Base-by-base conservation (phyloP, 2,113 vertebrate genomes). In the Oostethus manadensis region DNA sequence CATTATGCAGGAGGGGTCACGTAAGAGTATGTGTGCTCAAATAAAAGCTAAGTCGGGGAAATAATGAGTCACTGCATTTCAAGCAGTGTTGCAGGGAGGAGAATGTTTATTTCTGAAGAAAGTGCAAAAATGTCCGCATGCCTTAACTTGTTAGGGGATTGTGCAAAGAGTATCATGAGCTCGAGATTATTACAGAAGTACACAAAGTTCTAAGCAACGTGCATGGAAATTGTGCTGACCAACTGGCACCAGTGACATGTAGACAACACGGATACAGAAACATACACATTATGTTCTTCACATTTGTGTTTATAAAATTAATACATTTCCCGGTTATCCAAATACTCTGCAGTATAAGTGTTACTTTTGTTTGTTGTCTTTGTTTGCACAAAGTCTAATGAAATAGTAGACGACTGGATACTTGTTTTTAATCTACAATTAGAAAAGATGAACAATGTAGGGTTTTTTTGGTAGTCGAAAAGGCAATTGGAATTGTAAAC, bases 41-140 rank as follows among this genome's bases (percentile, higher is more conserved):
- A 84, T 61, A 49, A 65, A 60, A 55, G 63, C 50, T 26, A 43
- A 60, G 63, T 51, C 54, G 60, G 62, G 64, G 57, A 69, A 58
- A 71, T 49, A 60, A 10, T 29, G 60, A 62, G 57, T 71, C 58
- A 65, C 51, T 35, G 18, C 2, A 29, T 62, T 44, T 49, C 14
- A 21, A 35, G 47, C 43, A 58, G 7, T 0, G 1, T 42, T 15
- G 56, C 51, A 66, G 16, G 33, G 62, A 14, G 59, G 29, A 60
- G 29, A 42, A 22, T 48, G 50, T 59, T 55, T 56, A 67, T 65
- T 78, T 76, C 62, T 33, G 22, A 62, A 68, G 17, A 35, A 56
- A 67, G n/a, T 48, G 18, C 11, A 60, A 54, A n/a, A 17, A 14
- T n/a, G 16, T 40, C 15, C 44, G 15, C 17, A 57, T 71, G 65